Evolutionary conservation across 1,140 invertebrate genomes (phyloP), one percentile per base, ranked within the genome.

Genomic region (Prorops nasuta): DNA sequence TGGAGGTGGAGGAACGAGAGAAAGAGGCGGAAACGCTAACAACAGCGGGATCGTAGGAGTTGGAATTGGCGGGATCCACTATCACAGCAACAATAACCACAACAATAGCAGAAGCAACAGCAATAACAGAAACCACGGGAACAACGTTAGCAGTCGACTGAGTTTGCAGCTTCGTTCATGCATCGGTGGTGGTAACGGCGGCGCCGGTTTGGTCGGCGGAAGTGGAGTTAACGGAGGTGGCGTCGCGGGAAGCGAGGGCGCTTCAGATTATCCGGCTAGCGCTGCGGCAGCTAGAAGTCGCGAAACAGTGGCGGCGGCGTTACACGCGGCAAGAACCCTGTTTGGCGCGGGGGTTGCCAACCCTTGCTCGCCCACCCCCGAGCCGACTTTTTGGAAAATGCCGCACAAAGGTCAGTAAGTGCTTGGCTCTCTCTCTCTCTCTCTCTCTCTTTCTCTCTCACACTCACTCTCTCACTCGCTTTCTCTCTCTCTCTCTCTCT

Each of bases 381-480:
- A 78, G 67, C 75, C 79, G 60, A 71, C 78, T 59, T 81, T 80
- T 64, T 81, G 79, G 80, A 81, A 80, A 66, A 81, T 81, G 80
- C 80, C 80, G 43, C 80, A 82, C 59, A 82, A 82, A 81, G 80
- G 80, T 82, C 20, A 3, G 15, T n/a, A 15, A n/a, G 14, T 28
- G 24, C 12, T 12, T 28, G n/a, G 12, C 6, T 28, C n/a, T n/a
- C n/a, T n/a, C n/a, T n/a, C n/a, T n/a, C n/a, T n/a, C n/a, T n/a
- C n/a, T n/a, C n/a, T n/a, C 24, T 28, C 24, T 28, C 24, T 6
- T 28, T 28, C 12, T 28, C 12, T 12, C 12, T 28, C 24, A 12
- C 12, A 7, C 12, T 12, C 12, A 15, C 18, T 37, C 36, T 15
- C 36, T 18, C 8, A 17, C 3, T 8, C 3, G 9, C 4, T 37